These are phyloP conservation scores for Chrysocyon brachyurus DNA, from an alignment of 2,797 vertebrate genomes.

Conservation along the genomic window DNA sequence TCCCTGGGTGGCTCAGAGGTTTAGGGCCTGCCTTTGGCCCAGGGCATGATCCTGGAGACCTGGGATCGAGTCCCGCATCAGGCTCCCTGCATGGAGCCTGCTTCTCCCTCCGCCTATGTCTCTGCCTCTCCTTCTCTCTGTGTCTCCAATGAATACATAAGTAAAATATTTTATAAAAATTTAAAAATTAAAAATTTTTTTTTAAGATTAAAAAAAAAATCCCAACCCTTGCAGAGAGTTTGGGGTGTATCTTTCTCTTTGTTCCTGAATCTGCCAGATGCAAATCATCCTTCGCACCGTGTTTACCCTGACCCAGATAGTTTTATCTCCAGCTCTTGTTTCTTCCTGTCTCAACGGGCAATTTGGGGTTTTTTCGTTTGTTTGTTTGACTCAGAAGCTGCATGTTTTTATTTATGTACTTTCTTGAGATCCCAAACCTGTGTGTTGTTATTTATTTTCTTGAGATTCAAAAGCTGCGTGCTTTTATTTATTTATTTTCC, in stretches of 20 bases:
- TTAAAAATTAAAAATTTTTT: too few relatives aligned
- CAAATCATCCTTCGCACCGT: fast-evolving
- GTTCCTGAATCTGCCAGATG: not conserved
- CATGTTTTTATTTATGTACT: not conserved
- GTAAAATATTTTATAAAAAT: too few relatives aligned
- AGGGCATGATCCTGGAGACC: too few relatives aligned
- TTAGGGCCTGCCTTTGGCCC: too few relatives aligned
- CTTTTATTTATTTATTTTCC: not conserved
- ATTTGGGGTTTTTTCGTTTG: not conserved
- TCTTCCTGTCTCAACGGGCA: not conserved
- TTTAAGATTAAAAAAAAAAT: not conserved
- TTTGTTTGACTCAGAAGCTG: not conserved
- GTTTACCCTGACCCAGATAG: not conserved
- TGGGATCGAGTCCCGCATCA: too few relatives aligned
- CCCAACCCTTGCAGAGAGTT: not conserved
- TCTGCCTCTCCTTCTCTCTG: too few relatives aligned
- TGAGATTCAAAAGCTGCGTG: not conserved
- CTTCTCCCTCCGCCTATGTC: too few relatives aligned
- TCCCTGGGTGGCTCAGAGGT: too few relatives aligned
- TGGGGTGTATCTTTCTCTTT: not conserved
- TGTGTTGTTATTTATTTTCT: not conserved
- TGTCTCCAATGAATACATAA: too few relatives aligned
- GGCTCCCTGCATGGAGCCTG: too few relatives aligned
- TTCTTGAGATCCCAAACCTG: not conserved
- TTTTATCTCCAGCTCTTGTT: not conserved